Evolutionary conservation across 1,140 invertebrate species (phyloP).

Genomic region (Temnothorax nylanderi): DNA sequence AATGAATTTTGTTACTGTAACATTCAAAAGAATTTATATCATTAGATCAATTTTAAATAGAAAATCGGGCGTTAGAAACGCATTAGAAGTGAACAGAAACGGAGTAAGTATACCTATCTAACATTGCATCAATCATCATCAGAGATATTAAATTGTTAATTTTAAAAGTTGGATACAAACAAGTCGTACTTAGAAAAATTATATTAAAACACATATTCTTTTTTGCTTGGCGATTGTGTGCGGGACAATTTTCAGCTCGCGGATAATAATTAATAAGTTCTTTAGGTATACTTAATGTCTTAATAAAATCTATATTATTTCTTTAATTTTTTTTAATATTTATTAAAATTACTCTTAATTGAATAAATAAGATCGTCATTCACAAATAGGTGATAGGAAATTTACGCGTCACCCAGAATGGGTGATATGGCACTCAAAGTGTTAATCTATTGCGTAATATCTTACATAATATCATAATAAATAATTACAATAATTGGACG

Average conservation of each 20-base stretch:
- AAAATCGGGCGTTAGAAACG: background rate
- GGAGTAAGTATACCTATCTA: background rate
- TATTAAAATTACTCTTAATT: too few species aligned
- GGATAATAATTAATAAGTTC: background rate
- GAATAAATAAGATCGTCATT: too few species aligned
- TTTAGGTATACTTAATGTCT: background rate
- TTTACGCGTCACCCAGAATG: too few species aligned
- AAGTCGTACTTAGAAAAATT: background rate
- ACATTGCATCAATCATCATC: too few species aligned
- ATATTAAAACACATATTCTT: background rate
- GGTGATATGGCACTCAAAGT: too few species aligned
- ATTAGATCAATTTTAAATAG: background rate
- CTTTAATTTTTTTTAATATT: too few species aligned
- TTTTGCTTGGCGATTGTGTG: background rate
- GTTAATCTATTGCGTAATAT: background rate
- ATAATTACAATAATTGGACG: too few species aligned
- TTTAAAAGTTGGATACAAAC: background rate
- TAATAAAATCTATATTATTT: too few species aligned
- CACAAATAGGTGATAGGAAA: too few species aligned
- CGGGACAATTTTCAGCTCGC: background rate
- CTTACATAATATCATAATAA: background rate
- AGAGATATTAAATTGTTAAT: background rate
- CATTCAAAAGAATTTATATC: conserved; percentile 66
- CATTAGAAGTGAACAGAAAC: background rate
- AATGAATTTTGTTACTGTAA: conserved; percentile 96